Conservation (phyloP, 2,797 vertebrate genomes). For the Meriones psammophilus region DNA sequence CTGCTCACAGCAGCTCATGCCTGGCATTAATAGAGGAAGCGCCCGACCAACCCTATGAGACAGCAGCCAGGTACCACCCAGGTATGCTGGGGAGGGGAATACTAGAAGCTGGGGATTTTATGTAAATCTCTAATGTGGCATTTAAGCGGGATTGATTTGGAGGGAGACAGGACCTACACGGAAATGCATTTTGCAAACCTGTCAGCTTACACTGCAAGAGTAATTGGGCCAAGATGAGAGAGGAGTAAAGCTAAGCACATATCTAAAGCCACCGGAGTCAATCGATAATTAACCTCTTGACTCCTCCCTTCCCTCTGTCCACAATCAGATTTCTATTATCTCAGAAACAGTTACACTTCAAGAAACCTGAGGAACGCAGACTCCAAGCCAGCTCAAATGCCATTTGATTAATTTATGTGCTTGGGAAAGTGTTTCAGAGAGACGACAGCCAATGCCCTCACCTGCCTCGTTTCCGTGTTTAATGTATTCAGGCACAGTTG, state of each 20-base stretch:
- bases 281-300: conserved; percentile 65
- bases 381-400: not conserved
- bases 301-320: conserved; percentile 14
- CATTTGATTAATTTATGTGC: conserved; percentile 73
- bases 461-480: conserved; percentile 47
- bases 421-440: conserved; percentile 31
- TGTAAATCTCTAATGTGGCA: conserved; percentile 12
- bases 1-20: not conserved
- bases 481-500: not conserved
- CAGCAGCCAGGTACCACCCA: not conserved
- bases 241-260: not conserved
- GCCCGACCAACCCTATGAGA: not conserved
- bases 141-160: not conserved
- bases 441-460: not conserved
- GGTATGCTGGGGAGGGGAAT: not conserved
- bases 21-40: not conserved
- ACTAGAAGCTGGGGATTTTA: not conserved
- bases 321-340: conserved; percentile 76
- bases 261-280: conserved; percentile 8
- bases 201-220: conserved; percentile 22
- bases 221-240: conserved; percentile 42
- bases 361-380: conserved; percentile 63
- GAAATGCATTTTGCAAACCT: conserved; percentile 52
- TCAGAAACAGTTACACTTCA: conserved; percentile 74
- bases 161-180: not conserved